Conservation (phyloP, 2,797 vertebrate species). For the Artibeus lituratus region DNA sequence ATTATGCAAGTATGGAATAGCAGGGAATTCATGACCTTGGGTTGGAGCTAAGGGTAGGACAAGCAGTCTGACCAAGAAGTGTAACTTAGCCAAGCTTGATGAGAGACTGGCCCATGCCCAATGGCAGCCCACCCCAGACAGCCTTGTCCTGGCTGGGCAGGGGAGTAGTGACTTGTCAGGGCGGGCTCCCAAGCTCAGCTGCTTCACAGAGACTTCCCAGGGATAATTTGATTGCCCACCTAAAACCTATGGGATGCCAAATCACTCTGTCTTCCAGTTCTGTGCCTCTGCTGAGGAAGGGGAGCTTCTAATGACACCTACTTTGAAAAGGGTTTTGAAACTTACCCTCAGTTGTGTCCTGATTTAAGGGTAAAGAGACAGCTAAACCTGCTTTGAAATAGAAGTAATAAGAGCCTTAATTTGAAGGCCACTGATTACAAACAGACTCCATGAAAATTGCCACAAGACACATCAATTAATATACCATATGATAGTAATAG, state of each 20-base stretch:
- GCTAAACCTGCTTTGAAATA: conserved; percentile 10
- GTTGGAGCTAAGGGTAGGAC: neutral
- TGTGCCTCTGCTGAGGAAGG: neutral
- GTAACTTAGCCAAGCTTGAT: neutral
- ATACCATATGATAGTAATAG: conserved; percentile 17
- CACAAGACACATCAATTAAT: conserved; percentile 14
- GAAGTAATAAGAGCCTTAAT: neutral
- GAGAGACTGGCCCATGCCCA: neutral
- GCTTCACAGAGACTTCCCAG: neutral
- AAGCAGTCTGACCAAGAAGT: neutral
- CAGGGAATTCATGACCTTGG: neutral
- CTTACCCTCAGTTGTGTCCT: neutral
- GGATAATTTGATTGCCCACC: neutral
- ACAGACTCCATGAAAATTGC: neutral
- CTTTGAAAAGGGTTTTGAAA: neutral
- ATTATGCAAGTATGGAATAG: neutral
- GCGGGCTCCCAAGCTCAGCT: neutral
- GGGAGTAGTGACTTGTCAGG: neutral
- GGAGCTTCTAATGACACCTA: neutral
- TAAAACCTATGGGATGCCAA: neutral
- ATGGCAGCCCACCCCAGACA: accelerated
- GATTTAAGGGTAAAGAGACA: neutral
- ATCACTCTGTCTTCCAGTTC: neutral
- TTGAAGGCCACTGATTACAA: neutral
- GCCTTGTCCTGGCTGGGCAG: neutral